Evolutionary conservation across 2,888 invertebrate genomes (phyloP).

Genomic region (Ormia ochracea): DNA sequence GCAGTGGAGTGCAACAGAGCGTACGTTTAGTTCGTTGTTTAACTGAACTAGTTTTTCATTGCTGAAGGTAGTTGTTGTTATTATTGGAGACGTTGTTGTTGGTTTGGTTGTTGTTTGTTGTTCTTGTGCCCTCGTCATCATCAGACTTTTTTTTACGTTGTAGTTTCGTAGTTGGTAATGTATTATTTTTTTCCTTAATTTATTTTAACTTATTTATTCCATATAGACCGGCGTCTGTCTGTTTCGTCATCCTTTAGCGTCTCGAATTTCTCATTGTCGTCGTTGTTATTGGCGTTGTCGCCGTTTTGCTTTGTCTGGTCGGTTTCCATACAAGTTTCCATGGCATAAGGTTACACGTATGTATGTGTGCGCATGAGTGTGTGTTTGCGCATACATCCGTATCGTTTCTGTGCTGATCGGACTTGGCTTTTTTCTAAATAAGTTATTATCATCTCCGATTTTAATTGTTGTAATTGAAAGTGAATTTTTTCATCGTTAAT

Average conservation of each 20-base stretch:
- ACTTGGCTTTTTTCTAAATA: conserved; percentile 67
- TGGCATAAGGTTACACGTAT: background rate
- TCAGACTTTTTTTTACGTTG: conserved; percentile 16
- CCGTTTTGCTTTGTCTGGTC: conserved; percentile 54
- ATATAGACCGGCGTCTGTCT: conserved; percentile 58
- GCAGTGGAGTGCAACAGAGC: conserved; percentile 29
- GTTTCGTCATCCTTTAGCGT: conserved; percentile 61
- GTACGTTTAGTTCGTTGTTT: conserved; percentile 52
- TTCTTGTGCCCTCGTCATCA: conserved; percentile 18
- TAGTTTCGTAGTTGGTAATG: conserved; percentile 30
- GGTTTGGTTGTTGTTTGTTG: background rate
- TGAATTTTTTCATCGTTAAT: conserved; percentile 70
- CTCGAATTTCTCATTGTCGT: conserved; percentile 58
- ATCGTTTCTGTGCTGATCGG: background rate
- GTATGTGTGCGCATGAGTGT: background rate
- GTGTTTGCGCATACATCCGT: no score
- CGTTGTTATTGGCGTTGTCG: conserved; percentile 45
- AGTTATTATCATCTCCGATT: conserved; percentile 74
- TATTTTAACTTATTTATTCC: conserved; percentile 40
- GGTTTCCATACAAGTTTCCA: conserved; percentile 9
- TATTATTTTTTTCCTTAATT: background rate
- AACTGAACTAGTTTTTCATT: conserved; percentile 60
- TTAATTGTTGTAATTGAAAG: conserved; percentile 75
- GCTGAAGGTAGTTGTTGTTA: conserved; percentile 36
- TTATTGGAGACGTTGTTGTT: background rate